Conservation (phyloP, 2,888 invertebrate species). For the Idaea dimidiata region DNA sequence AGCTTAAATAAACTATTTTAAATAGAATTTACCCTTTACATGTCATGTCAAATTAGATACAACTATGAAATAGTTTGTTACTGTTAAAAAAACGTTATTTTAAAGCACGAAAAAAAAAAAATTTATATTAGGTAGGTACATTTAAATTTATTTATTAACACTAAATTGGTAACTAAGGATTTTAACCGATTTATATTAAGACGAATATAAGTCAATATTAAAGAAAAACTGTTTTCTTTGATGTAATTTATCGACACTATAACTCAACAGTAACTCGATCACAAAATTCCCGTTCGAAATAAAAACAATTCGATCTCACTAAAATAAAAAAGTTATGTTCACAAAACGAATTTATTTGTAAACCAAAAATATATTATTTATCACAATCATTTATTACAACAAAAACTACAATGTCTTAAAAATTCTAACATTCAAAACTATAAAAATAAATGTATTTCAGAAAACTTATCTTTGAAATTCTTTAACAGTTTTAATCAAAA, state of each 20-base stretch:
- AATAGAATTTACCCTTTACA: no score
- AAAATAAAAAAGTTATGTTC: constrained; percentile 39
- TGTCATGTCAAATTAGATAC: no score
- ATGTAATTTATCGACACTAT: not conserved
- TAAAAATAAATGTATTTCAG: constrained; percentile 3
- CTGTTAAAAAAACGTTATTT: no score
- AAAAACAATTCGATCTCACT: not conserved
- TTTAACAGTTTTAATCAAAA: not conserved
- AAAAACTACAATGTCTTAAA: constrained; percentile 5
- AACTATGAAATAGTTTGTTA: no score
- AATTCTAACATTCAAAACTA: not conserved
- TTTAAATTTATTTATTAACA: no score
- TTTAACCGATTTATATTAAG: no score
- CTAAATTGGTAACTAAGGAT: no score
- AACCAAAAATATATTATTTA: constrained; percentile 32
- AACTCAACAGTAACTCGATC: not conserved
- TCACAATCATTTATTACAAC: constrained; percentile 6
- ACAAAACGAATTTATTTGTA: constrained; percentile 27
- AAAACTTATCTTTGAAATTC: not conserved
- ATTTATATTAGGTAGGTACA: no score
- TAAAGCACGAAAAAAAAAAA: no score
- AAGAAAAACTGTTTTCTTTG: not conserved
- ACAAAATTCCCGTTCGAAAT: not conserved
- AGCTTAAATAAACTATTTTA: no score
- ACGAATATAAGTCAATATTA: not conserved